Evolutionary conservation across 2,113 vertebrate genomes (phyloP).

Genomic region (Neodontobutis hainanensis): DNA sequence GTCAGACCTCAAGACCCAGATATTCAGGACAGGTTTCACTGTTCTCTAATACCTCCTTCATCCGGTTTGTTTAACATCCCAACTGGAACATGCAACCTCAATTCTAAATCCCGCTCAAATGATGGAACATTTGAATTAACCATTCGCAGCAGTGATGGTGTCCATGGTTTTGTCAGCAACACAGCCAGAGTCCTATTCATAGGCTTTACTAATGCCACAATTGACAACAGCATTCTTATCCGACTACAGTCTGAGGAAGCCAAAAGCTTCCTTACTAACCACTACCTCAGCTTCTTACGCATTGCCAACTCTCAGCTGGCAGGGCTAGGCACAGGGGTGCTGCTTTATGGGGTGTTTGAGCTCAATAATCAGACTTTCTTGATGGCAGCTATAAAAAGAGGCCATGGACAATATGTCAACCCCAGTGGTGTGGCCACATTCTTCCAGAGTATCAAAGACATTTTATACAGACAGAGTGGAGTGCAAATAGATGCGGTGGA

Average conservation of each 20-base stretch:
- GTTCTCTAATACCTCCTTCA: slow-evolving; percentile 87
- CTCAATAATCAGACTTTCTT: slow-evolving; percentile 90
- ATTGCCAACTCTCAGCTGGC: slow-evolving; percentile 90
- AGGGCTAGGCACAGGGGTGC: slow-evolving; percentile 88
- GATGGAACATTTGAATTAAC: slow-evolving; percentile 91
- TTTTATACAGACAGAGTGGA: slow-evolving; percentile 89
- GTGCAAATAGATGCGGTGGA: slow-evolving; percentile 91
- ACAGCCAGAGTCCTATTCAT: slow-evolving; percentile 86
- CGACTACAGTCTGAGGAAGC: slow-evolving; percentile 81
- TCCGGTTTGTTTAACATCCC: slow-evolving; percentile 90
- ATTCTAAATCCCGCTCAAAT: slow-evolving; percentile 85
- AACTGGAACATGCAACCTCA: slow-evolving; percentile 86
- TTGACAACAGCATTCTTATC: slow-evolving; percentile 94
- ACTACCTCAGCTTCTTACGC: slow-evolving; percentile 93
- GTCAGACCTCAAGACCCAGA: slow-evolving; percentile 95
- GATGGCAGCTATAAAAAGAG: slow-evolving; percentile 87
- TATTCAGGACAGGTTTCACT: slow-evolving; percentile 89
- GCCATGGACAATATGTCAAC: slow-evolving; percentile 88
- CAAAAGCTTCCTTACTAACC: slow-evolving; percentile 86
- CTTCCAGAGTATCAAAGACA: slow-evolving; percentile 95
- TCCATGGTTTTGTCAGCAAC: slow-evolving; percentile 87
- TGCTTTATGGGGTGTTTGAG: slow-evolving; percentile 88
- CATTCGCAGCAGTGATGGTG: slow-evolving; percentile 86
- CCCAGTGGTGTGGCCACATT: slow-evolving; percentile 94
- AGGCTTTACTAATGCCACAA: slow-evolving; percentile 87